Evolutionary conservation across 2,888 invertebrate genomes (phyloP), one percentile per base, ranked within the genome.

Genomic region (Leuctra nigra): DNA sequence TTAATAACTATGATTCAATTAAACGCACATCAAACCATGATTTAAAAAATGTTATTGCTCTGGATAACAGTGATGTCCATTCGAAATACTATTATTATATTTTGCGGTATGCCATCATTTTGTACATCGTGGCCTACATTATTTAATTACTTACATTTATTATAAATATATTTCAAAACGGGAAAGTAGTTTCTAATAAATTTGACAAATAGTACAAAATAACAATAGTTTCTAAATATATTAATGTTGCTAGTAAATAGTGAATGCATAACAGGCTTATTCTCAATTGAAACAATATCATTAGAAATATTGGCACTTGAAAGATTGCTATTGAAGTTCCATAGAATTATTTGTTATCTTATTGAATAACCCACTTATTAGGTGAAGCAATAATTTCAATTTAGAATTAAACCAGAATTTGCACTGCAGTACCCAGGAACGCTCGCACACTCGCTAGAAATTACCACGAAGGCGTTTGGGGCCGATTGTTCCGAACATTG

Each of bases 241-340:
- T 50, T 33, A 50, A 50, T 50, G 50, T 50, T 23, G 44, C 44
- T 16, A 50, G 50, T 50, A 50, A 50, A 50, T 33, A 50, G 50
- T 50, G 35, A 35, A 50, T 35, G 33, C 50, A 44, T 35, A 50
- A 50, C 35, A 50, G 33, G 33, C 33, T 18, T 18, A 50, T 33
- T 18, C 18, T 18, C 20, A 50, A 50, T 33, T 18, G 20, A 50
- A 50, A 50, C 9, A 29, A 47, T 35, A 35, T 16, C 22, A 54
- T 24, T 44, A 35, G 16, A 46, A 53, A 16, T 24, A 35, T 54
- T 54, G 44, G 36, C 46, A 54, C 54, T 44, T 54, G 54, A 54
- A 41, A 54, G 46, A 54, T 54, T 54, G 54, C 46, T 54, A 24
- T 41, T 46, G 46, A 54, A 54, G 46, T 54, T 53, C n/a, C 36